phyloP scores from a whole-genome alignment of 2,113 vertebrate genomes.

The Prinia subflava region DNA sequence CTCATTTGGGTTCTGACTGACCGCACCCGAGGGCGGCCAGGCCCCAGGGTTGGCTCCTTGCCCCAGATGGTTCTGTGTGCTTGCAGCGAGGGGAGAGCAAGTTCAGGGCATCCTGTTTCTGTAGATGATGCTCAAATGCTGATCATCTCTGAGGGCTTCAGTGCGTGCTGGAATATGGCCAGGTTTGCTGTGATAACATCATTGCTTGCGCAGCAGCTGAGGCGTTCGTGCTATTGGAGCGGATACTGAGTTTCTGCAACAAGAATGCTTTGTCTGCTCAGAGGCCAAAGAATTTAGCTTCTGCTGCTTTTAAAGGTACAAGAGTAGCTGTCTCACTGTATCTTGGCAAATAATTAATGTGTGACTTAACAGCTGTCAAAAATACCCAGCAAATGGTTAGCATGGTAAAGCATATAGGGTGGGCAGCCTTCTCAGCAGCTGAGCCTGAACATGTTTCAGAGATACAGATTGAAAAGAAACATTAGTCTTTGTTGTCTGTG shows the following conservation, averaged over 20 bases:
- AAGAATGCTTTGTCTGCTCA: not conserved
- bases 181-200: not conserved
- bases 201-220: not conserved
- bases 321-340: not conserved
- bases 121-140: not conserved
- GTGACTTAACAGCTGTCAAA: not conserved
- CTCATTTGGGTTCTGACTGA: rapidly evolving
- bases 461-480: not conserved
- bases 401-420: not conserved
- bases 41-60: rapidly evolving
- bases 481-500: not conserved
- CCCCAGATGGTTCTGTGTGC: rapidly evolving
- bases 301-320: not conserved
- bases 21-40: not conserved
- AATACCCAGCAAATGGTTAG: not conserved
- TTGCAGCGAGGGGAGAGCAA: not conserved
- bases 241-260: not conserved
- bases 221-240: rapidly evolving
- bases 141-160: not conserved
- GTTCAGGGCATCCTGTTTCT: not conserved
- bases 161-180: not conserved
- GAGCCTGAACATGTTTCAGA: not conserved
- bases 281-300: not conserved
- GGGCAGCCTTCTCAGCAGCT: not conserved
- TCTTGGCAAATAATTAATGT: not conserved